These are phyloP conservation scores for Archivesica marissinica DNA, from an alignment of 1,140 invertebrate genomes.

Conservation along the genomic window DNA sequence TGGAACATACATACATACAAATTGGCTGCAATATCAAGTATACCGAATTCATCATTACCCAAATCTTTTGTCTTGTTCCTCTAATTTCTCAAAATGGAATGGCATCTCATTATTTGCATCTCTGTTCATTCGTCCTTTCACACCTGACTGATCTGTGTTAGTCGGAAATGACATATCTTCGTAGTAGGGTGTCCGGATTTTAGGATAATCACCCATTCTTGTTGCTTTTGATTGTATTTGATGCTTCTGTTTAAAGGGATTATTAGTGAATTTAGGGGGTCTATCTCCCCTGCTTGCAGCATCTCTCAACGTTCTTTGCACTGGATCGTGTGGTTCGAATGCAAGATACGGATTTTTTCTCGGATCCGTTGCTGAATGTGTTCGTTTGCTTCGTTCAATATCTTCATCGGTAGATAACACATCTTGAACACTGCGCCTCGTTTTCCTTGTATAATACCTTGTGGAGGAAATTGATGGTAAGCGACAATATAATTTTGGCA, in stretches of 20 bases:
- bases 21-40: no score
- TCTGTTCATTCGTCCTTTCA: no score
- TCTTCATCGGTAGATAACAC: slow-evolving; percentile 20
- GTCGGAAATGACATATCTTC: not conserved
- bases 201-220: not conserved
- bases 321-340: slow-evolving; percentile 3
- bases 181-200: not conserved
- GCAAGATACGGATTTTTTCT: slow-evolving; percentile 16
- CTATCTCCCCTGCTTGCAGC: not conserved
- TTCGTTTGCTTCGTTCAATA: not conserved
- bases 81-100: not conserved
- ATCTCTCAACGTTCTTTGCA: not conserved
- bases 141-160: not conserved
- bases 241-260: not conserved
- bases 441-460: slow-evolving; percentile 1
- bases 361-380: not conserved
- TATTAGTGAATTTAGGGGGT: not conserved
- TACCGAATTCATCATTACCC: slow-evolving; percentile 12
- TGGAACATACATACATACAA: no score
- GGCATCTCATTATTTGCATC: not conserved
- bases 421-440: not conserved
- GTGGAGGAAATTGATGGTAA: not conserved
- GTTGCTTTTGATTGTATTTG: not conserved
- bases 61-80: slow-evolving; percentile 11
- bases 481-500: not conserved